Evolutionary conservation across 2,888 invertebrate species (phyloP).

Genomic region (Melikaiella ostensackeni): DNA sequence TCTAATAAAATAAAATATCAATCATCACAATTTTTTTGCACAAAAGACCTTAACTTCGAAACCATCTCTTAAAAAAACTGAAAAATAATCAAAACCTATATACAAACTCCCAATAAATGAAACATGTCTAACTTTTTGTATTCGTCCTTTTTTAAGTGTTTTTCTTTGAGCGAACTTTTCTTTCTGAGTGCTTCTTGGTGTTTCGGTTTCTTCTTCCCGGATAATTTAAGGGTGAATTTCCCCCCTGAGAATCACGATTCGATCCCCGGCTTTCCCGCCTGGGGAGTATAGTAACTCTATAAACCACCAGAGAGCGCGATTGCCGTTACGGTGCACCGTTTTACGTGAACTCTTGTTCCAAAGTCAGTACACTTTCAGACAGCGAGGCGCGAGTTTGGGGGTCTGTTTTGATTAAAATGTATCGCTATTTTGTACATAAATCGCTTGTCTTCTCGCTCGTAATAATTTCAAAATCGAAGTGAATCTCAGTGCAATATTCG

Average conservation of each 20-base stretch:
- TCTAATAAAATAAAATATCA: neutral
- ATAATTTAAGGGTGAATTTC: constrained; percentile 32
- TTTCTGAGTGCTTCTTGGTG: constrained; percentile 31
- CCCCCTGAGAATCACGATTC: constrained; percentile 27
- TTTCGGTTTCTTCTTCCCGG: constrained; percentile 23
- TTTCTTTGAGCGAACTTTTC: constrained; percentile 10
- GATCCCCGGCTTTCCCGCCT: constrained; percentile 35
- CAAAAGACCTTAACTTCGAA: too few relatives aligned
- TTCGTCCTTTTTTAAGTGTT: neutral
- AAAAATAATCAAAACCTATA: too few relatives aligned
- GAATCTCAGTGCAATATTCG: neutral
- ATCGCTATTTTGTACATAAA: neutral
- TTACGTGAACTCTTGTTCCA: neutral
- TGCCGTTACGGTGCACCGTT: constrained; percentile 33
- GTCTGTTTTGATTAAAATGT: constrained; percentile 2
- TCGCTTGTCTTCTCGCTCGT: neutral
- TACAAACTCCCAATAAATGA: neutral
- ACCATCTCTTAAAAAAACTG: too few relatives aligned
- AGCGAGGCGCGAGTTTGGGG: constrained; percentile 15
- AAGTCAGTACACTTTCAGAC: constrained; percentile 38
- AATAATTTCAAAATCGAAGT: neutral
- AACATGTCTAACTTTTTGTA: neutral
- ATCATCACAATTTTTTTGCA: too few relatives aligned
- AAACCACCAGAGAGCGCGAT: constrained; percentile 37
- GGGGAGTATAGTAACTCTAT: constrained; percentile 32